Conservation (phyloP, 2,888 invertebrate species). For the Harpagoxenus sublaevis region DNA sequence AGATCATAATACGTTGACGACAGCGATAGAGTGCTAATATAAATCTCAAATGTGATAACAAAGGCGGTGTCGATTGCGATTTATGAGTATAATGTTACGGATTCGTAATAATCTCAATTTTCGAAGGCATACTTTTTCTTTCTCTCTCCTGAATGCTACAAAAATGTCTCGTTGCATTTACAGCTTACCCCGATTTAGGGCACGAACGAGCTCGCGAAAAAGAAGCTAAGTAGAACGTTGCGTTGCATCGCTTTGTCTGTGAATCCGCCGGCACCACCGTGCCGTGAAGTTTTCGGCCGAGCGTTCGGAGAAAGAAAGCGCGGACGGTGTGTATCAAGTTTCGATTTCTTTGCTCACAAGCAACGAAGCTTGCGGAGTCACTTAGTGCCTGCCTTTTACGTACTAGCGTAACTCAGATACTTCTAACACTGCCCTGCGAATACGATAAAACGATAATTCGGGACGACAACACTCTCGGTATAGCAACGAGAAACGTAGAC, state of each 20-base stretch:
- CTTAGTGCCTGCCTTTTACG: conserved; percentile 80
- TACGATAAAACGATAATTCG: conserved; percentile 65
- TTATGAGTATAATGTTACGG: not conserved
- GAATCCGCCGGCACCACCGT: not conserved
- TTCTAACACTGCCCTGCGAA: conserved; percentile 83
- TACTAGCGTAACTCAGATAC: conserved; percentile 76
- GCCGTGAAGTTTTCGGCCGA: conserved; percentile 22
- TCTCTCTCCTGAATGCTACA: not conserved
- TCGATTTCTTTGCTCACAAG: conserved; percentile 48
- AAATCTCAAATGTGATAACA: conserved; percentile 27
- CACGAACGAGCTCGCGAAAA: conserved; percentile 29
- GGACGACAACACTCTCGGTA: conserved; percentile 56
- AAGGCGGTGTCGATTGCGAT: not conserved
- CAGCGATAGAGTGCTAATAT: not conserved
- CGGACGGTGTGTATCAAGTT: conserved; percentile 23
- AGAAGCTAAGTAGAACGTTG: conserved; percentile 20
- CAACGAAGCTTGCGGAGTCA: conserved; percentile 74
- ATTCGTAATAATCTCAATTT: not conserved
- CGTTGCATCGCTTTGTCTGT: conserved; percentile 27
- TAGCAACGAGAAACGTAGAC: conserved; percentile 41
- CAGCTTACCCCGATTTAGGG: conserved; percentile 9
- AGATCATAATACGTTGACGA: not conserved
- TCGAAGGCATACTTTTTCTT: conserved; percentile 5
- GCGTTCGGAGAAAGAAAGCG: conserved; percentile 1
- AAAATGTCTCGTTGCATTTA: conserved; percentile 40